Base-by-base conservation (phyloP, 2,113 vertebrate species). In the Apistogramma diplotaenia region DNA sequence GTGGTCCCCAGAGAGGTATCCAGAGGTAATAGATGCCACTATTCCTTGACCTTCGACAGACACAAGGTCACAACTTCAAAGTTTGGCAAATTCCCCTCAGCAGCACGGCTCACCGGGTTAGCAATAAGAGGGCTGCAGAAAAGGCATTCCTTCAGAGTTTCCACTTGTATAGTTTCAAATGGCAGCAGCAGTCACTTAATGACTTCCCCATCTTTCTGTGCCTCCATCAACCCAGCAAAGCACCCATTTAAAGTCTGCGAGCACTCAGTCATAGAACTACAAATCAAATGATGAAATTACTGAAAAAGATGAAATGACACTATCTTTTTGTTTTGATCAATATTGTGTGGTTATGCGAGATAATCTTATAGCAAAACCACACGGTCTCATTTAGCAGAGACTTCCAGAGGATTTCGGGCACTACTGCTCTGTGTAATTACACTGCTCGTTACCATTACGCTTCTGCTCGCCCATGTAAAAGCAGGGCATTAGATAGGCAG, bases 41-140 rank as follows among this genome's bases (percentile, higher is more conserved):
- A 56, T 77, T 71, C 46, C 57, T 78, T 81, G 81, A 77, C 84
- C 86, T 86, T 10, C 61, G 27, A 76, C 49, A 25, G 62, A 81
- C 31, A 85, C 70, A 90, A 93, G 91, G 92, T 93, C 89, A 89
- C 76, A 54, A 65, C 89, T 92, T 93, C 89, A 92, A 92, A 89
- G 90, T 79, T 85, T 58, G 79, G 77, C 60, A 78, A 78, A 79
- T 88, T 87, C 88, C 82, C 76, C 60, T 67, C 8, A 71, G 81
- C 77, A 81, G 79, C 65, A 78, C 3, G 77, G 70, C 79, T 90
- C 60, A 76, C 67, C 77, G 76, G 72, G 83, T 84, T 80, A 76
- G 82, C 71, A 85, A 72, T 40, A 80, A 27, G 75, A 86, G 75
- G 78, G 79, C 77, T 78, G 58, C 21, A 11, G 72, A 65, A 85